Evolutionary conservation across 2,797 vertebrate genomes (phyloP).

Genomic region (Ammospiza maritima): DNA sequence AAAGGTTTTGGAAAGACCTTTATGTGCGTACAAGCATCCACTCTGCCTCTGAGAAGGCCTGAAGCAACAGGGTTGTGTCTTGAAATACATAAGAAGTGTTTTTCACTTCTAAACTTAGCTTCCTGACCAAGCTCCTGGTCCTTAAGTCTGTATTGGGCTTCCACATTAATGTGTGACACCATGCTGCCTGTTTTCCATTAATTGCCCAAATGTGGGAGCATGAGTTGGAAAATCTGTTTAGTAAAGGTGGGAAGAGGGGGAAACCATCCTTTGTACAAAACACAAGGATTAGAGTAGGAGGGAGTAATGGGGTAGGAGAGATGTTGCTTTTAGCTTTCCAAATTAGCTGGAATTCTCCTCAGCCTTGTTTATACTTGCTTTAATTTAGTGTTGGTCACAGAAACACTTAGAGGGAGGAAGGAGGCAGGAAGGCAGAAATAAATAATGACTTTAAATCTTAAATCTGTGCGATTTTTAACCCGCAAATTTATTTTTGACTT

Average conservation of each 20-base stretch:
- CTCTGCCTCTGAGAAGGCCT: neutral
- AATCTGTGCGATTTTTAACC: conserved; percentile 45
- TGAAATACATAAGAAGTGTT: neutral
- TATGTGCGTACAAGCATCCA: neutral
- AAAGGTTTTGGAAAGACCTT: neutral
- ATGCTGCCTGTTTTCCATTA: neutral
- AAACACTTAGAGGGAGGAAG: neutral
- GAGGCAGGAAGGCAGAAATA: neutral
- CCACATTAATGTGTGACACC: neutral
- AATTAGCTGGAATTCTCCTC: neutral
- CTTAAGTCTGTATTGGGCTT: neutral
- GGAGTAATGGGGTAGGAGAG: neutral
- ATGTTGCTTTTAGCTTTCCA: neutral
- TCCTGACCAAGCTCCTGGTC: neutral
- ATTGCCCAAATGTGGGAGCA: neutral
- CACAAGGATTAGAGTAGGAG: neutral
- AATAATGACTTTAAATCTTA: conserved; percentile 16
- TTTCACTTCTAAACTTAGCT: neutral
- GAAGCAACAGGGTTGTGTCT: neutral
- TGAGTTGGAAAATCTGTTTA: neutral
- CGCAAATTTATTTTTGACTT: conserved; percentile 34
- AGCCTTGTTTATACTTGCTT: conserved; percentile 16
- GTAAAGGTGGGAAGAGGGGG: neutral
- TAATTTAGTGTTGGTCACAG: conserved; percentile 19
- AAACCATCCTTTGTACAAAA: neutral